phyloP scores from a whole-genome alignment of 1,140 invertebrate species.

The Venustaconcha ellipsiformis region DNA sequence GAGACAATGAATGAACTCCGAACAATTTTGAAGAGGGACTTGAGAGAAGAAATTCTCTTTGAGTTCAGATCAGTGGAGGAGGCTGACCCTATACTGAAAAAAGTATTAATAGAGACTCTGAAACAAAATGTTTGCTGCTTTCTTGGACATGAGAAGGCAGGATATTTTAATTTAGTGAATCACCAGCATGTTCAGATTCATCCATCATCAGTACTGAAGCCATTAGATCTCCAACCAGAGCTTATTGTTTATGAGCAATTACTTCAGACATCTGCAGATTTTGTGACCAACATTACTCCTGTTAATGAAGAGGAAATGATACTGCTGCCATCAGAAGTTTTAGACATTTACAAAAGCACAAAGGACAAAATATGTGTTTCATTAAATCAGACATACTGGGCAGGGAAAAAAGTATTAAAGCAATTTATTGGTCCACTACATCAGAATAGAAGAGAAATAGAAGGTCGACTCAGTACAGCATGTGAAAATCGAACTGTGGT shows the following conservation, averaged over 20 bases:
- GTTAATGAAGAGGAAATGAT: constrained; percentile 28
- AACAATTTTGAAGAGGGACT: constrained; percentile 45
- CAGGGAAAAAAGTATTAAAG: constrained; percentile 40
- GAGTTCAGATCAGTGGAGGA: constrained; percentile 33
- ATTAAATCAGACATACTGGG: constrained; percentile 31
- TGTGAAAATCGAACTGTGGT: constrained; percentile 28
- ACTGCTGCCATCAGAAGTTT: constrained; percentile 2
- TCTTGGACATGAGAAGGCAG: constrained; percentile 50
- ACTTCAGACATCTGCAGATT: constrained; percentile 53
- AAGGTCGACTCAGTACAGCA: constrained; percentile 25
- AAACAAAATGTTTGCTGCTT: constrained; percentile 43
- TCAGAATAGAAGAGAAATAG: constrained; percentile 33
- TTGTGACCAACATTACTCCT: constrained; percentile 50
- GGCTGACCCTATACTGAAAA: constrained; percentile 28
- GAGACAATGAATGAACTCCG: constrained; percentile 53
- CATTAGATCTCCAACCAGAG: constrained; percentile 38
- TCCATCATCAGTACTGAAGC: constrained; percentile 51
- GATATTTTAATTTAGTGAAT: constrained; percentile 42
- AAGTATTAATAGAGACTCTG: constrained; percentile 42
- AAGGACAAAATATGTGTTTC: constrained; percentile 29
- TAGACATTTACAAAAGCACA: constrained; percentile 36
- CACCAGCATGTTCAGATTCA: constrained; percentile 48
- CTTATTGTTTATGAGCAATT: constrained; percentile 54
- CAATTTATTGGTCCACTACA: constrained; percentile 48
- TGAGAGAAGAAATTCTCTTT: constrained; percentile 27